Conservation (phyloP, 2,797 vertebrate species). For the Ataeniobius toweri region DNA sequence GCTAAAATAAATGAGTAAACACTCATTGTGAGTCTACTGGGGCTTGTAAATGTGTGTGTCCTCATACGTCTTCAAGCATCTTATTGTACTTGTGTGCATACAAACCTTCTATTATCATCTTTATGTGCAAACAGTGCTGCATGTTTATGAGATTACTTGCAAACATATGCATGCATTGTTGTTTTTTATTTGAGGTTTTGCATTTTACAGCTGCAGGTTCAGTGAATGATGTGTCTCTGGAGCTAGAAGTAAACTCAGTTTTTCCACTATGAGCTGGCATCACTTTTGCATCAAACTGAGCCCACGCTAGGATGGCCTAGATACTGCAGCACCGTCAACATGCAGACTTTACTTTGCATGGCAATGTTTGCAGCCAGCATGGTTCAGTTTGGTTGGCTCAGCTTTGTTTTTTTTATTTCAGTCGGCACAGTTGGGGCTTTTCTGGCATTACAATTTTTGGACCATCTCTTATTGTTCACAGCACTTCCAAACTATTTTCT, state of each 20-base stretch:
- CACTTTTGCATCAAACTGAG: conserved; percentile 62
- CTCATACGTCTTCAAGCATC: conserved; percentile 1
- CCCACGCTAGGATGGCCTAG: conserved; percentile 66
- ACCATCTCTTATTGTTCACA: not conserved
- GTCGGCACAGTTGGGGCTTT: not conserved
- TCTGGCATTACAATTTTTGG: conserved; percentile 11
- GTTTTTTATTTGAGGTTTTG: not conserved
- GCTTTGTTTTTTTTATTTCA: conserved; percentile 20
- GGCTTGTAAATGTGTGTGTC: conserved; percentile 7
- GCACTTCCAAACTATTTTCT: not conserved
- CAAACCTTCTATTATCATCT: conserved; percentile 2
- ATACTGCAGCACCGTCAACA: conserved; percentile 53
- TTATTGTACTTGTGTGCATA: conserved; percentile 2
- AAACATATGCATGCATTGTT: not conserved
- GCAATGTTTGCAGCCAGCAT: conserved; percentile 8
- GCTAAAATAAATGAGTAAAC: conserved; percentile 52
- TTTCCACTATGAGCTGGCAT: conserved; percentile 51
- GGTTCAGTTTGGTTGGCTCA: conserved; percentile 29
- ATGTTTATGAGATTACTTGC: not conserved
- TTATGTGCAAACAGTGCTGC: not conserved
- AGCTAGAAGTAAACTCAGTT: conserved; percentile 54
- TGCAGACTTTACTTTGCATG: conserved; percentile 15
- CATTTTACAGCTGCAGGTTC: conserved; percentile 4
- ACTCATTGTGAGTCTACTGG: conserved; percentile 36
- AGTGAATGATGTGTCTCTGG: conserved; percentile 31